phyloP scores from a whole-genome alignment of 2,113 vertebrate species.

The Bubo scandiacus region DNA sequence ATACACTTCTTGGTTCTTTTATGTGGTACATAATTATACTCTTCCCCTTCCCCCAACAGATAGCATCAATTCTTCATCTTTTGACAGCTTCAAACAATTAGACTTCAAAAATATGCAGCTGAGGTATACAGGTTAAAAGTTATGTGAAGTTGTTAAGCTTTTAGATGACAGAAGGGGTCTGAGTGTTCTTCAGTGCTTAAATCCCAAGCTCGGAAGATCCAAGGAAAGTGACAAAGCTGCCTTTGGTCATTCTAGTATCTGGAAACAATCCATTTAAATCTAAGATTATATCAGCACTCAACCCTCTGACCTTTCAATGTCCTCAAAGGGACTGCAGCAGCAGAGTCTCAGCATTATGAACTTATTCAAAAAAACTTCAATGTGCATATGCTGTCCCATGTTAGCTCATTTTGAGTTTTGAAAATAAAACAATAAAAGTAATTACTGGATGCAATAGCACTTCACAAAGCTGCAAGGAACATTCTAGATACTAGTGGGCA shows the following conservation, averaged over 20 bases:
- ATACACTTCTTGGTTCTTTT: background rate
- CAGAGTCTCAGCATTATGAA: background rate
- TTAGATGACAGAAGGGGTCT: background rate
- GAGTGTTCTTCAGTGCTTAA: background rate
- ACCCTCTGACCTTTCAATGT: background rate
- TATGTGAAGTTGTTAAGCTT: background rate
- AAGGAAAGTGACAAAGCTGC: background rate
- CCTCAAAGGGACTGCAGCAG: background rate
- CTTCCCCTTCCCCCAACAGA: background rate
- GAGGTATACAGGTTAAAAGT: background rate
- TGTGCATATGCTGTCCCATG: background rate
- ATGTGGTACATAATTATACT: constrained; percentile 26
- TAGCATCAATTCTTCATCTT: background rate
- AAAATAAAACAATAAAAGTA: background rate
- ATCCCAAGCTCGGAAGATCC: background rate
- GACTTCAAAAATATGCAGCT: background rate
- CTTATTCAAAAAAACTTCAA: background rate
- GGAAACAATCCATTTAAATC: background rate
- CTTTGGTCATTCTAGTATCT: background rate
- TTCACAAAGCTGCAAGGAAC: background rate
- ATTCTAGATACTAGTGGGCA: background rate
- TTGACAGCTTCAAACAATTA: constrained; percentile 42
- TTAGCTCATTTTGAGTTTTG: background rate
- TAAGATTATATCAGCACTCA: background rate
- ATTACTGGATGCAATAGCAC: background rate